Evolutionary conservation across 2,797 vertebrate genomes (phyloP).

Genomic region (Staurois parvus): DNA sequence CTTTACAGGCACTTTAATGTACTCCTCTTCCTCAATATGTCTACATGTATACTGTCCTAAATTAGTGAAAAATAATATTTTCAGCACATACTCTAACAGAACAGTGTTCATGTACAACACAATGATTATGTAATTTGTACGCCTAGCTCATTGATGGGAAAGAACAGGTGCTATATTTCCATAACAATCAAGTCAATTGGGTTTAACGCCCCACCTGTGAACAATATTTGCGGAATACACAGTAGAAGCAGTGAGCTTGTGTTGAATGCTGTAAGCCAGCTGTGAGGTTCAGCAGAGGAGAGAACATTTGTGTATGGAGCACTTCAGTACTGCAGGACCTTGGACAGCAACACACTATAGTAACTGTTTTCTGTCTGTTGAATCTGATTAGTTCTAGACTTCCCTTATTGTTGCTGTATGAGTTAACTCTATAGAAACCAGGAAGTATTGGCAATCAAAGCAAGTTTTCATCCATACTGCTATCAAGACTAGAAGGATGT

Average conservation of each 20-base stretch:
- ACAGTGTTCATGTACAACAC: not conserved
- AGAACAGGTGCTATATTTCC: slow-evolving; percentile 15
- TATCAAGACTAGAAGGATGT: slow-evolving; percentile 1
- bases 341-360: slow-evolving; percentile 44
- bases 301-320: not conserved
- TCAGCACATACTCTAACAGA: not conserved
- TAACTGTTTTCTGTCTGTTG: not conserved
- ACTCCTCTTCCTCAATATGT: not conserved
- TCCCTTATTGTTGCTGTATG: not conserved
- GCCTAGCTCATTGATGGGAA: not conserved
- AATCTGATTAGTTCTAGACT: not conserved
- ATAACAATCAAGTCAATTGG: slow-evolving; percentile 18
- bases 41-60: not conserved
- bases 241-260: not conserved
- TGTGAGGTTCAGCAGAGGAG: not conserved
- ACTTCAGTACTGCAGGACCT: slow-evolving; percentile 42
- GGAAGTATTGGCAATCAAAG: not conserved
- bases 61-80: not conserved
- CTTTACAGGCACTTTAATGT: not conserved
- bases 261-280: not conserved
- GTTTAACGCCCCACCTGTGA: slow-evolving; percentile 4
- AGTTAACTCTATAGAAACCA: not conserved
- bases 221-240: not conserved
- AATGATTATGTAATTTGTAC: not conserved
- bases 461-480: not conserved